Percentiles rank a stretch among this genome's conserved stretches.
These are phyloP conservation scores for Poliocrania exsul DNA, from an alignment of 2,797 vertebrate species.

Conservation along the genomic window DNA sequence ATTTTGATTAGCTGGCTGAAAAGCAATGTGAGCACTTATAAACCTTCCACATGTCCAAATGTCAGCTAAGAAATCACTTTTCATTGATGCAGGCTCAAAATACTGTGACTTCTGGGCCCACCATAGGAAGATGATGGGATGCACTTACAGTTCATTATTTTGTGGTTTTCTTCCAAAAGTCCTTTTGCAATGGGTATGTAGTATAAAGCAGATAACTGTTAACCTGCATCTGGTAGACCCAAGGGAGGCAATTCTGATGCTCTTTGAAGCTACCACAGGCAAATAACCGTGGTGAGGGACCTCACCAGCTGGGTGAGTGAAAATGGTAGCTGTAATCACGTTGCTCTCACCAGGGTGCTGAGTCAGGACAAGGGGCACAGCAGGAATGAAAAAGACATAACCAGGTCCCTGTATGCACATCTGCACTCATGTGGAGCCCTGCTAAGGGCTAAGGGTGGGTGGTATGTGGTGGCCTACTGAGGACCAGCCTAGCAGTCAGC, in stretches of 20 bases:
- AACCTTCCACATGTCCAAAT: not conserved
- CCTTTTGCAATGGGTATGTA: not conserved
- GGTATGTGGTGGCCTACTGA: not conserved
- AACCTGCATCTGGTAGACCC: conserved; percentile 38
- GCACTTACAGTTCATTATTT: conserved; percentile 34
- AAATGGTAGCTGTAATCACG: not conserved
- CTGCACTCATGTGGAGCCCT: not conserved
- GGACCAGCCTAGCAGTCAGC: not conserved
- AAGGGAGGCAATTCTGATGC: not conserved
- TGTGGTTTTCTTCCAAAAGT: conserved; percentile 34
- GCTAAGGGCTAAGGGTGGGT: not conserved
- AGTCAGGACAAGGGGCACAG: not conserved
- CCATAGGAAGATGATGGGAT: not conserved
- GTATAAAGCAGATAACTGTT: not conserved
- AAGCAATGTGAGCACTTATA: not conserved
- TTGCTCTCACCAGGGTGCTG: not conserved
- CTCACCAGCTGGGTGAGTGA: not conserved
- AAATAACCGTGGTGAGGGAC: not conserved
- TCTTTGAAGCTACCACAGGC: conserved; percentile 42
- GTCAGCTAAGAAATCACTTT: conserved; percentile 43
- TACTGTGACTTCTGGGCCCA: not conserved
- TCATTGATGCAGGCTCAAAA: not conserved
- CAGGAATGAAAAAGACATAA: not conserved
- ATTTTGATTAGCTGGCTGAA: conserved; percentile 25
- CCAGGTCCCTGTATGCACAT: not conserved